Conservation (phyloP, 2,113 vertebrate species). For the Carassius carassius region DNA sequence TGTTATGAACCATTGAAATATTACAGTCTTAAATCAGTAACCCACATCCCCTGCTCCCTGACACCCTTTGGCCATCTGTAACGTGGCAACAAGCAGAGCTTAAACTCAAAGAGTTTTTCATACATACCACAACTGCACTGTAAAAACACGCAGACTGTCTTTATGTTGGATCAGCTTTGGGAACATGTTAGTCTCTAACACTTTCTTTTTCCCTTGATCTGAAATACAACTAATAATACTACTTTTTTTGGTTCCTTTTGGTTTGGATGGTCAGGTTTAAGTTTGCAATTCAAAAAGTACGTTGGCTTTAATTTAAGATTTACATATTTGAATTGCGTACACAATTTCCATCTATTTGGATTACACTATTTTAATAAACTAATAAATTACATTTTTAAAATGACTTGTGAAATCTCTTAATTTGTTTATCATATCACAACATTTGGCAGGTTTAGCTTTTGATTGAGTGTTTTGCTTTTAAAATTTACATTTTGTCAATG, state of each 20-base stretch:
- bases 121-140: slow-evolving; percentile 44
- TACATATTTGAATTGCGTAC: neutral
- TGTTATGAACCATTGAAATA: slow-evolving; percentile 50
- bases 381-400: no score
- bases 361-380: neutral
- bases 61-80: slow-evolving; percentile 46
- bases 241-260: neutral
- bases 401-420: no score
- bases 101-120: slow-evolving; percentile 24
- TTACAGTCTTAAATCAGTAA: slow-evolving; percentile 54
- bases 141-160: slow-evolving; percentile 43
- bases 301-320: neutral
- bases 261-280: neutral
- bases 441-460: no score
- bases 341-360: neutral
- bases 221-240: neutral
- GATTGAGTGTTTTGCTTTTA: no score
- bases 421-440: no score
- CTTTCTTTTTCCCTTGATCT: neutral
- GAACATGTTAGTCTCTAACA: slow-evolving; percentile 22
- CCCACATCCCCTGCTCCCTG: slow-evolving; percentile 48
- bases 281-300: neutral
- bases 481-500: no score
- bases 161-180: slow-evolving; percentile 33
- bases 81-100: slow-evolving; percentile 41